Percentiles rank a stretch among this genome's conserved stretches.
phyloP scores from a whole-genome alignment of 2,113 vertebrate species.

The Struthidea cinerea region DNA sequence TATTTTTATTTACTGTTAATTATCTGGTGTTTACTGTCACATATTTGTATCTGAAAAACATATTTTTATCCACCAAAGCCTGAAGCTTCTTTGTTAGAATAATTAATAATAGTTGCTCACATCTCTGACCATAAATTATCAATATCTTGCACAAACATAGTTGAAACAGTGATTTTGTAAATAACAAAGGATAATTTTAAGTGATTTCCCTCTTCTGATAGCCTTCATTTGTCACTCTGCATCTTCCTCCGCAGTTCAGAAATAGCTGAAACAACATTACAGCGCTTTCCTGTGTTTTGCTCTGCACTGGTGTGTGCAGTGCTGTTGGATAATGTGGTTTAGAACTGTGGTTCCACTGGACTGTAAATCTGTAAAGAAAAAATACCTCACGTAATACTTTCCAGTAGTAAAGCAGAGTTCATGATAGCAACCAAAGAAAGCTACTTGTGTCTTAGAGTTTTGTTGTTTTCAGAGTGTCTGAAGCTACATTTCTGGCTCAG shows the following conservation, averaged over 20 bases:
- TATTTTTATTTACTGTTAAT: not conserved
- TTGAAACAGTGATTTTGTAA: not conserved
- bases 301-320: not conserved
- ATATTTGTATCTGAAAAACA: not conserved
- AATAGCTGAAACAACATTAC: not conserved
- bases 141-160: not conserved
- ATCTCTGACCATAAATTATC: not conserved
- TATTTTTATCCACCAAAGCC: not conserved
- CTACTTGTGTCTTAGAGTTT: not conserved
- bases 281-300: not conserved
- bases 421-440: not conserved
- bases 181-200: not conserved
- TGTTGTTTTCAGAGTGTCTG: not conserved
- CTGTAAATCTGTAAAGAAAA: not conserved
- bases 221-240: not conserved
- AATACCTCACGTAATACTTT: not conserved
- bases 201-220: not conserved
- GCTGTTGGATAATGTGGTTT: not conserved
- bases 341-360: not conserved
- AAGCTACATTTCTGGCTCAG: accelerated
- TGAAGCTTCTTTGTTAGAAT: not conserved
- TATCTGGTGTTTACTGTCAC: not conserved
- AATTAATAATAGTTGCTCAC: not conserved
- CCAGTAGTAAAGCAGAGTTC: not conserved
- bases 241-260: not conserved